phyloP scores from a whole-genome alignment of 2,113 vertebrate genomes.

The Clarias magur region DNA sequence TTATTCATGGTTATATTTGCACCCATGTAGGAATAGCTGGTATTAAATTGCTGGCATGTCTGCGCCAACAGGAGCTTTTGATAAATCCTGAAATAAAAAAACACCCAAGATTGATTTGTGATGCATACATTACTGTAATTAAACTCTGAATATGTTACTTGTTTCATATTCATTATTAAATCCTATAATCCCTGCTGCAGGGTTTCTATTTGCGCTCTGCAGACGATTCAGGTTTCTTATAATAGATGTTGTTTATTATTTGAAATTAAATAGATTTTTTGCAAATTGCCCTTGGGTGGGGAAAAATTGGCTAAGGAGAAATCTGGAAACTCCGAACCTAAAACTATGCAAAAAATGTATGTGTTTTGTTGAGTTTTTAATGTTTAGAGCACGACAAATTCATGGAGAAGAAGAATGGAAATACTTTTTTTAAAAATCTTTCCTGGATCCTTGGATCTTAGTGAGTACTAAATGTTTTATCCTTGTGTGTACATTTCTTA shows the following conservation, averaged over 20 bases:
- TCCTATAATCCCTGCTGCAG: constrained; percentile 65
- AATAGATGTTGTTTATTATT: constrained; percentile 57
- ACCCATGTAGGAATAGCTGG: background rate
- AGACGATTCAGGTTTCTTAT: constrained; percentile 63
- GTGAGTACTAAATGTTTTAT: background rate
- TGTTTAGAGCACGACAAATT: background rate
- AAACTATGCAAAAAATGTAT: background rate
- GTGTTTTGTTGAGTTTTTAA: background rate
- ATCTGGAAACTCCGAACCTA: background rate
- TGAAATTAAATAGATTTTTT: constrained; percentile 53
- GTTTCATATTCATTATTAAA: constrained; percentile 59
- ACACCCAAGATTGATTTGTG: background rate
- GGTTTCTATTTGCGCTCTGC: constrained; percentile 67
- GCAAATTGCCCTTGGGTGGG: constrained; percentile 42
- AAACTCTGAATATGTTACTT: constrained; percentile 46
- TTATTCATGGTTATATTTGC: background rate
- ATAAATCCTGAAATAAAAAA: background rate
- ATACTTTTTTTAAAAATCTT: too few relatives aligned
- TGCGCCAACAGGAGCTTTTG: background rate
- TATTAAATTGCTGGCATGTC: background rate
- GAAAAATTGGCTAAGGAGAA: background rate
- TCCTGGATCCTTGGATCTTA: background rate
- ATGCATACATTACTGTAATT: background rate
- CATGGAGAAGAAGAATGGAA: background rate
- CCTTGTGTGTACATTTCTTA: background rate